A percentile compares a stretch with the other conserved stretches of the same genome.
Evolutionary conservation across 1,140 invertebrate species (phyloP).

Genomic region (Venturia canescens): DNA sequence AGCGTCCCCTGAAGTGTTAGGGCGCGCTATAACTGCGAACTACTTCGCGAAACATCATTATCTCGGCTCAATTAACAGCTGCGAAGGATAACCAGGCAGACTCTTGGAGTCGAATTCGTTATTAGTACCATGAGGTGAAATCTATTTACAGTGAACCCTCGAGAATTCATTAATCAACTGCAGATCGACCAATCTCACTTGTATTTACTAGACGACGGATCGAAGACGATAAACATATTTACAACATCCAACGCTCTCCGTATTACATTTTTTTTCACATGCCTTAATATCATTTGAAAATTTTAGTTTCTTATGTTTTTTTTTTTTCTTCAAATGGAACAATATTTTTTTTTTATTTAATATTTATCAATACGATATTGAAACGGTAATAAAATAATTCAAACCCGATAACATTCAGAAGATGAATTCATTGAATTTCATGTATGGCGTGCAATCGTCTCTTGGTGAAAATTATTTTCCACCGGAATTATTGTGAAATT

Average conservation of each 20-base stretch:
- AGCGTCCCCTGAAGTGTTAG: neutral
- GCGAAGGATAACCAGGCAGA: slow-evolving; percentile 24
- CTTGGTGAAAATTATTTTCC: too few relatives aligned
- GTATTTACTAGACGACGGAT: neutral
- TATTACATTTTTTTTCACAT: slow-evolving; percentile 1
- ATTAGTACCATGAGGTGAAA: slow-evolving; percentile 19
- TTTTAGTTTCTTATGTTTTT: neutral
- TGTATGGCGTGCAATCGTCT: too few relatives aligned
- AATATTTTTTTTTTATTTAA: too few relatives aligned
- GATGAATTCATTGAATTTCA: too few relatives aligned
- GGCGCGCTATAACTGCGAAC: neutral
- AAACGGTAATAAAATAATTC: too few relatives aligned
- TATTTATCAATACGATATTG: too few relatives aligned
- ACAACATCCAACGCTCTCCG: neutral
- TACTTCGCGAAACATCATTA: slow-evolving; percentile 28
- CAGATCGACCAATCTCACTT: slow-evolving; percentile 19
- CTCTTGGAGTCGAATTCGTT: slow-evolving; percentile 17
- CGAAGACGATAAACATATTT: neutral
- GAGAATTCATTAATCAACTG: slow-evolving; percentile 32
- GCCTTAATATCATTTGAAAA: neutral
- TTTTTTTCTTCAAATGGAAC: neutral
- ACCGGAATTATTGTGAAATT: too few relatives aligned
- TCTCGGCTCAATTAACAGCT: slow-evolving; percentile 42
- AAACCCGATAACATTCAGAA: too few relatives aligned
- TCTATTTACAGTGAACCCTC: slow-evolving; percentile 33